Evolutionary conservation across 2,888 invertebrate genomes (phyloP).

Genomic region (Phymatocera aterrima): DNA sequence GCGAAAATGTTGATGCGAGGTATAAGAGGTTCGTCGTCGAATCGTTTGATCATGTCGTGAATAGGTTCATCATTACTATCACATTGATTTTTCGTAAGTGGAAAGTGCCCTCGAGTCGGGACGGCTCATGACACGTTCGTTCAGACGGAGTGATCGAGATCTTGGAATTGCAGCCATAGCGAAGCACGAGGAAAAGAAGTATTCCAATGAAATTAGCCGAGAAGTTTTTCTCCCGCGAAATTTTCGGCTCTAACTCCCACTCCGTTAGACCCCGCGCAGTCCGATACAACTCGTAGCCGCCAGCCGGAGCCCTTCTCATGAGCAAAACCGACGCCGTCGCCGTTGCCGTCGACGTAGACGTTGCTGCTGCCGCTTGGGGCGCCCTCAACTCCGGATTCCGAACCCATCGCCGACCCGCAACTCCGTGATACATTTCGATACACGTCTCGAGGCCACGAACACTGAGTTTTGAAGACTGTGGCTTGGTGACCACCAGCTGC

Average conservation of each 20-base stretch:
- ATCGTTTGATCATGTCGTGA: conserved; percentile 12
- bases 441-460: conserved; percentile 55
- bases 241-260: conserved; percentile 42
- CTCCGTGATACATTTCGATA: conserved; percentile 73
- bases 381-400: conserved; percentile 26
- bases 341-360: conserved; percentile 61
- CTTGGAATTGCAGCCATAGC: neutral
- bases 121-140: neutral
- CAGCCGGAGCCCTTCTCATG: conserved; percentile 45
- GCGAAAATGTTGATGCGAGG: conserved; percentile 5
- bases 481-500: neutral
- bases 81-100: neutral
- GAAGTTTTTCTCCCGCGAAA: conserved; percentile 30
- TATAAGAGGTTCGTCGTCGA: neutral
- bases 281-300: conserved; percentile 60
- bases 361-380: conserved; percentile 57
- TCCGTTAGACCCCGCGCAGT: conserved; percentile 63
- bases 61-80: neutral
- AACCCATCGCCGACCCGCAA: conserved; percentile 50
- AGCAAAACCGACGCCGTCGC: conserved; percentile 53
- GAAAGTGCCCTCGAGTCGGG: neutral
- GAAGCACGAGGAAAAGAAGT: neutral
- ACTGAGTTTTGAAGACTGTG: conserved; percentile 22
- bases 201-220: neutral
- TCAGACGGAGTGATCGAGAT: neutral